Evolutionary conservation across 2,797 vertebrate species (phyloP), one percentile per base, ranked within the genome.

Genomic region (Bradypodion ventrale): DNA sequence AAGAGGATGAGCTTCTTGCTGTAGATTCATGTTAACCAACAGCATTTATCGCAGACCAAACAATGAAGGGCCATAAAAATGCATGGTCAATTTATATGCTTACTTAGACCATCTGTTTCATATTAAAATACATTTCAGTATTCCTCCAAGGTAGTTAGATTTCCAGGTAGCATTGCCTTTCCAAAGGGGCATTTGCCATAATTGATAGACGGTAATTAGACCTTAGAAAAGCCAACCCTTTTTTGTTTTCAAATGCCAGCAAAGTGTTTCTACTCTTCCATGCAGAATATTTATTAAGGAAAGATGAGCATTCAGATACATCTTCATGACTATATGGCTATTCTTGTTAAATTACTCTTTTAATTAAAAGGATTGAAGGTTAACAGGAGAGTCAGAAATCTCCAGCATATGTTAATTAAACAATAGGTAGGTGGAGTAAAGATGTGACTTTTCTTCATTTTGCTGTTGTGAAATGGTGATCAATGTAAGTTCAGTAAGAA

Each of bases 41-140:
- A 68, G 35, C 8, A 78, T 25, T 56, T 23, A 82, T 23, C 32
- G 72, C 35, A 32, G 46, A 52, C 87, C 62, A 83, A 40, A 66
- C 32, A 52, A 66, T 75, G 52, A 90, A 75, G 59, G 75, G 8
- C 44, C 73, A 52, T 75, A 40, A 44, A 68, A 62, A 74, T 69
- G 73, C 8, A 6, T 63, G 87, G 37, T 40, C 21, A 75, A 68
- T 79, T 89, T 81, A 35, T 75, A 62, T 75, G 29, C 63, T 65
- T 74, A 60, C 63, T 65, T 74, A 60, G 9, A 8, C 37, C 60
- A 66, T 78, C 60, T 83, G 69, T 59, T 83, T 40, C 60, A 74
- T 60, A 42, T 44, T 69, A 40, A 75, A 44, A 46, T 35, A 62
- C 68, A 68, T 42, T 46, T 65, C 37, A 82, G 29, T 73, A n/a